Base-by-base conservation (phyloP, 2,113 vertebrate genomes). In the Trogon melanurus region DNA sequence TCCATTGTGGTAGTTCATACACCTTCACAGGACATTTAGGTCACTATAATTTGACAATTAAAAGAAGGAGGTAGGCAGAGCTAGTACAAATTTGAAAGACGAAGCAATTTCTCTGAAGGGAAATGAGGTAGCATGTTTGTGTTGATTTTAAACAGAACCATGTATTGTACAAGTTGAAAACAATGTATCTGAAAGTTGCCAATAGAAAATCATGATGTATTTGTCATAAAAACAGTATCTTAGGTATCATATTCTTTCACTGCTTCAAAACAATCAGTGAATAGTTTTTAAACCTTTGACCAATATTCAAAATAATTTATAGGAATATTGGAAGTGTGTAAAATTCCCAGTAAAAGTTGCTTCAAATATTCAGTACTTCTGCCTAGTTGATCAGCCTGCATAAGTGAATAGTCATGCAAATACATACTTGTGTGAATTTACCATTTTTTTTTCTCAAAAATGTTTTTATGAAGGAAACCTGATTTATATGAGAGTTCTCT, bases 251-350 rank as follows among this genome's bases (percentile, higher is more conserved):
- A 32, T 79, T 34, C 7, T 81, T 87, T 44, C 25, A 45, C 38
- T 58, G 30, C 3, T 73, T 85, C 23, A 51, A 88, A 88, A 32
- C 2, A 83, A 61, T 29, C 26, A 5, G 32, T 62, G 4, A 66
- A 47, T 17, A 22, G 1, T 36, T 95, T 72, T 48, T 32, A 95
- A 82, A 8, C 5, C 66, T 58, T 83, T 76, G 14, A 58, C 7
- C 9, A 70, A 62, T 10, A 65, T 26, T 50, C 21, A 58, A 61
- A 66, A 70, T 26, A 74, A 84, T 71, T 54, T 70, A 38, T 14
- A 61, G 26, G 23, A 61, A 48, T n/a, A 62, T 53, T 0, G 0
- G 13, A 36, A 75, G 5, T 16, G 9, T 53, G 18, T 48, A 41
- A 34, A 69, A 44, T 69, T 86, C 22, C 66, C 62, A 70, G 8